These are phyloP conservation scores for Salpingus planirostris DNA, from an alignment of 2,888 invertebrate genomes.

Conservation along the genomic window DNA sequence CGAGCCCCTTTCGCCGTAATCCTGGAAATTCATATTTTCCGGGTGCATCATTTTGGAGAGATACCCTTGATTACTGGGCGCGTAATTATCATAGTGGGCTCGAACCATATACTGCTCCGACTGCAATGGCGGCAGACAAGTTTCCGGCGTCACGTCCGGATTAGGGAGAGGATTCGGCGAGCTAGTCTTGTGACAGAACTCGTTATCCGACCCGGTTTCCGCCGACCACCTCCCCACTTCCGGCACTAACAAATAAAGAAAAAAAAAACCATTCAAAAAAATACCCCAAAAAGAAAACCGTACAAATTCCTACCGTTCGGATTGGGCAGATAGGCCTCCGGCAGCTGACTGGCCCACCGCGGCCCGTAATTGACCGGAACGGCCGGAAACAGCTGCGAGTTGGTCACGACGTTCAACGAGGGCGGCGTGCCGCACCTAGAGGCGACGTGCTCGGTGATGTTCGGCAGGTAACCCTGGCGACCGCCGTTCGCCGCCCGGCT, in stretches of 20 bases:
- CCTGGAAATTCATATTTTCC: slow-evolving; percentile 42
- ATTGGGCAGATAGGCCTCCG: slow-evolving; percentile 53
- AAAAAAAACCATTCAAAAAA: too few species aligned
- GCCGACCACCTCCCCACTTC: slow-evolving; percentile 65
- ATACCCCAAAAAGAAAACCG: not conserved
- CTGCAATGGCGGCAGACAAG: slow-evolving; percentile 44
- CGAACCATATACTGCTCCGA: slow-evolving; percentile 43
- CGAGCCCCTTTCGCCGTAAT: slow-evolving; percentile 58
- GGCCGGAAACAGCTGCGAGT: slow-evolving; percentile 60
- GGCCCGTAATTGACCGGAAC: slow-evolving; percentile 50
- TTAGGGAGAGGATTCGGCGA: slow-evolving; percentile 67
- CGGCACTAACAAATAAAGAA: slow-evolving; percentile 18
- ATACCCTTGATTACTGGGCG: slow-evolving; percentile 29
- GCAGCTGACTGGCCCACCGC: slow-evolving; percentile 59
- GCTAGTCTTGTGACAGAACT: slow-evolving; percentile 51
- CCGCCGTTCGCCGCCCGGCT: slow-evolving; percentile 8
- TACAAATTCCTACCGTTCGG: slow-evolving; percentile 37
- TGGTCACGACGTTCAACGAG: slow-evolving; percentile 53
- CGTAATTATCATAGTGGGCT: slow-evolving; percentile 34
- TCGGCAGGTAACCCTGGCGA: slow-evolving; percentile 50
- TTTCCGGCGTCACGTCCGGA: slow-evolving; percentile 65
- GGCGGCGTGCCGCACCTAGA: slow-evolving; percentile 49
- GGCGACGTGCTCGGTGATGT: slow-evolving; percentile 47
- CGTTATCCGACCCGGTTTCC: slow-evolving; percentile 70
- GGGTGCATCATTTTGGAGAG: slow-evolving; percentile 34